Evolutionary conservation across 2,113 vertebrate genomes (phyloP), one percentile per base, ranked within the genome.

Genomic region (Lathamus discolor): DNA sequence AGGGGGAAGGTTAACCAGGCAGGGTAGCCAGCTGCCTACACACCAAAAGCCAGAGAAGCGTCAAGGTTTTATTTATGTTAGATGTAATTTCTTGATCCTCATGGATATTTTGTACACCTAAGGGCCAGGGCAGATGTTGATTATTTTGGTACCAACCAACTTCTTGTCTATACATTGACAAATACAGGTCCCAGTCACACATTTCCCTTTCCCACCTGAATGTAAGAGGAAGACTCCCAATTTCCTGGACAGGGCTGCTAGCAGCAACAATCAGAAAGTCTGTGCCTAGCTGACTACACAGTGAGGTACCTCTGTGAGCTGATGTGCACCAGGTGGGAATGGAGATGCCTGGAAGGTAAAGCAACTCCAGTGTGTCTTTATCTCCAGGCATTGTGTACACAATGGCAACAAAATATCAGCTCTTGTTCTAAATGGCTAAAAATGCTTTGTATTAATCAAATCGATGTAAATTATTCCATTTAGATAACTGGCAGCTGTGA

Each of bases 11-110:
- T 18, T 5, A 22, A 19, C 39, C 59, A 23, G 64, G 31, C 44
- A 48, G 43, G 11, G 37, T 41, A 52, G 52, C 20, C 20, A 1
- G 0, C 4, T 46, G 15, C 27, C 19, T 13, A 4, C 20, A 5
- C 33, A 23, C 37, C 29, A 33, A 55, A 44, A 63, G n/a, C 22
- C 68, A 57, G 25, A 8, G 14, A 76, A 31, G 27, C 2, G 0
- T 5, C 43, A 54, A 31, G 49, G 46, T 35, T 49, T 75, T 41
- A 17, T 13, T 55, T 24, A n/a, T 31, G 18, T 46, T 49, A 31
- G 6, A 29, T 43, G 28, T 57, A 12, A 39, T 46, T 37, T 75
- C 25, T 52, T 28, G 27, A 33, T 72, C 18, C 35, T 66, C 1
- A 0, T 28, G 33, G 35, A 17, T 57, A 72, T 28, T 18, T 49